A percentile compares a stretch with the other conserved stretches of the same genome.
Evolutionary conservation across 1,140 invertebrate genomes (phyloP).

Genomic region (Frieseomelitta varia): DNA sequence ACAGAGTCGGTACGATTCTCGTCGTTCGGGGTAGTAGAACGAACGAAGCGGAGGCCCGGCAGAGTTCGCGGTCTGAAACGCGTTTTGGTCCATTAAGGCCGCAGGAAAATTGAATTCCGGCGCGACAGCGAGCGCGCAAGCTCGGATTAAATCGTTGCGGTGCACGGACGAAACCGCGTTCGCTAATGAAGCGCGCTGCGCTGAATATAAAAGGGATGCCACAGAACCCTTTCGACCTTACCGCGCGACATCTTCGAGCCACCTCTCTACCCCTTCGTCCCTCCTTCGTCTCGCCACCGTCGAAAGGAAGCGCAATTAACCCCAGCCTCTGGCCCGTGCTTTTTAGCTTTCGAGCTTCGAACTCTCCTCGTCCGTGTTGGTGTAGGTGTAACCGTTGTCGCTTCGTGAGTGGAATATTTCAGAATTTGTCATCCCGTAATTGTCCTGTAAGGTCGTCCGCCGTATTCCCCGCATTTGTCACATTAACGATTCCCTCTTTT

Average conservation of each 20-base stretch:
- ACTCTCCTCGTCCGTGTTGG: background rate
- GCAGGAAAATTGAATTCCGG: conserved; percentile 69
- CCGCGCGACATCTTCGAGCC: conserved; percentile 24
- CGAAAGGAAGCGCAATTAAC: conserved; percentile 50
- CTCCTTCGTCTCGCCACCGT: background rate
- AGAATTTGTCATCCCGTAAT: background rate
- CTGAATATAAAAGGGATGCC: conserved; percentile 63
- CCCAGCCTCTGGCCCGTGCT: background rate
- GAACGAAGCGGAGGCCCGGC: background rate
- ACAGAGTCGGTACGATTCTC: background rate
- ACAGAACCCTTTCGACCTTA: too few species aligned
- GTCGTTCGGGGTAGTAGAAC: background rate
- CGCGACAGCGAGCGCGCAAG: conserved; percentile 43
- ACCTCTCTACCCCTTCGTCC: background rate
- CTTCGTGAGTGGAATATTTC: conserved; percentile 10
- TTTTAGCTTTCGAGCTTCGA: background rate
- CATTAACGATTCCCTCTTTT: background rate
- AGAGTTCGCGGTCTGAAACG: conserved; percentile 36
- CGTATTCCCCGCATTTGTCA: background rate
- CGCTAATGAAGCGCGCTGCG: conserved; percentile 65
- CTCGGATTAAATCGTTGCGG: conserved; percentile 72
- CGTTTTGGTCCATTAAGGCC: conserved; percentile 65
- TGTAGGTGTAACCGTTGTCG: background rate
- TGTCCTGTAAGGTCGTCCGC: too few species aligned
- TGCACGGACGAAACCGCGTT: conserved; percentile 54